These are phyloP conservation scores for Acronicta alni DNA, from an alignment of 2,888 invertebrate genomes.

Conservation along the genomic window DNA sequence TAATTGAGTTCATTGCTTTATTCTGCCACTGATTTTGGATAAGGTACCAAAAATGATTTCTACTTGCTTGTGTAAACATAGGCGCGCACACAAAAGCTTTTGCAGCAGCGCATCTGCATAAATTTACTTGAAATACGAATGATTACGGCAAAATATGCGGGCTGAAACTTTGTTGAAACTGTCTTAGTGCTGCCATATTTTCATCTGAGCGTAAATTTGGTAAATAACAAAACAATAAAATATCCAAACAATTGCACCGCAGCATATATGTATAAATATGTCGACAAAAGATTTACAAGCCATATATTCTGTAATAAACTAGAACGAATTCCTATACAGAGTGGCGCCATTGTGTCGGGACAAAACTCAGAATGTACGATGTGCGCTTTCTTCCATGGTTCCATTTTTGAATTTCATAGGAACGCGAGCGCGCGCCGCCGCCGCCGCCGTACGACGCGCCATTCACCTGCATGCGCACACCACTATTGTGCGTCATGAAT, in stretches of 20 bases:
- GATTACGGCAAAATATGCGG: no score
- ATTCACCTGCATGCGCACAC: constrained; percentile 61
- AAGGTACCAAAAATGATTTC: no score
- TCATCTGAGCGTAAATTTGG: constrained; percentile 29
- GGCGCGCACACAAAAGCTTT: no score
- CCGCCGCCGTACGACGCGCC: constrained; percentile 47
- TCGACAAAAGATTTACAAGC: constrained; percentile 56
- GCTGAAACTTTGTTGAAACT: no score
- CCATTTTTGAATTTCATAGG: constrained; percentile 72
- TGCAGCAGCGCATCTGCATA: no score
- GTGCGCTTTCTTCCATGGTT: constrained; percentile 67
- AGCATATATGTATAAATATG: constrained; percentile 48
- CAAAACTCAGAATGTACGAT: constrained; percentile 67
- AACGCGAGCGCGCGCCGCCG: constrained; percentile 54
- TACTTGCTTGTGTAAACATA: no score
- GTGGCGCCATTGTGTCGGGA: constrained; percentile 61
- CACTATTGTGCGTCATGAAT: constrained; percentile 66
- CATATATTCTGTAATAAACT: constrained; percentile 64
- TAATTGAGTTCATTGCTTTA: no score
- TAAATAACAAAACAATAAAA: constrained; percentile 49
- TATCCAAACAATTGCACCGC: constrained; percentile 48
- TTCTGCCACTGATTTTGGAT: no score
- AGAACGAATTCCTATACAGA: constrained; percentile 65
- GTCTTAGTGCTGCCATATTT: constrained; percentile 7
- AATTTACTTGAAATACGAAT: no score